Base-by-base conservation (phyloP, 2,797 vertebrate genomes). In the Labeo calbasu region DNA sequence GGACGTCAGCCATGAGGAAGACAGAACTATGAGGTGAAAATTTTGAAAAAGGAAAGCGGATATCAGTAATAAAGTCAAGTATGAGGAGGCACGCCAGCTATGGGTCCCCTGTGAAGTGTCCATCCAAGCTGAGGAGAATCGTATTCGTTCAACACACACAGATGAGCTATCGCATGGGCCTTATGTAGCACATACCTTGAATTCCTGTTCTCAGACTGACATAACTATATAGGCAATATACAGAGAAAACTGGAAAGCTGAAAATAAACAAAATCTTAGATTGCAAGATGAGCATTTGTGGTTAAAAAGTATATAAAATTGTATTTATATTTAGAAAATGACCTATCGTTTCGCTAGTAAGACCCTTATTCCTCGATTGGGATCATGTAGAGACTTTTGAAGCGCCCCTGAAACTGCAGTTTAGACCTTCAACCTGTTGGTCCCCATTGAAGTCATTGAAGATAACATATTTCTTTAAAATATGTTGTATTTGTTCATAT, bases 61-160 rank as follows among this genome's bases (percentile, higher is more conserved):
- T 92, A 93, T 93, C 92, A 90, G 90, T 90, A 91, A 93, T 93
- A 91, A 93, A 90, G 83, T 77, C 61, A 88, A 88, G 86, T 82
- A 69, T 87, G 78, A 88, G 82, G 59, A 92, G 90, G 91, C 91
- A 94, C 84, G 90, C 77, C 83, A 93, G 72, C 89, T 91, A 92
- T 94, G 93, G 90, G 83, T 89, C 88, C 78, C 85, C 79, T 83
- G 86, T 91, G 85, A 72, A 87, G 66, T 77, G 51, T 81, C 79
- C 65, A 32, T 51, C 1, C 10, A 66, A 43, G 87, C 91, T 88
- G 88, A 89, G 89, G 81, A 90, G 83, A 86, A 85, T 71, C 76
- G 82, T 71, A 75, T 69, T 84, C 59, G 65, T 68, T 65, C 69
- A 59, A 79, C 73, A 80, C 81, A 86, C 87, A 85, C 76, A 76